phyloP scores from a whole-genome alignment of 2,113 vertebrate genomes.

The Tachuris rubrigastra region DNA sequence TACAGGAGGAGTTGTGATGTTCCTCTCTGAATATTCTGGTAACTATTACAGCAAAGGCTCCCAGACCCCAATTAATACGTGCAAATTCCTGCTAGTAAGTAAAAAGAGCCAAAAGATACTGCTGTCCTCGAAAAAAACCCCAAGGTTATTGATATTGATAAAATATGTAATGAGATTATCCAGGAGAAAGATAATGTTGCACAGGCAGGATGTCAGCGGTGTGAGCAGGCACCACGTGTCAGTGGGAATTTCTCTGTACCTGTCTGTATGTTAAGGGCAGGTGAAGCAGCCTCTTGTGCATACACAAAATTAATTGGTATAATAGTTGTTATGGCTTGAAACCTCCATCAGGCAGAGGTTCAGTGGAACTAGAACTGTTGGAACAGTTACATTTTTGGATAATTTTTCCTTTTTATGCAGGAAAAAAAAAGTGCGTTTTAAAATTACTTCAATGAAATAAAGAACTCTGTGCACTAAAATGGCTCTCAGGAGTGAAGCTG shows the following conservation, averaged over 20 bases:
- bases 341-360: background rate
- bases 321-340: background rate
- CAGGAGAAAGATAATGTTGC: background rate
- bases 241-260: too few relatives aligned
- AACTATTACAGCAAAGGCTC: background rate
- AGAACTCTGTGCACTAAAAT: background rate
- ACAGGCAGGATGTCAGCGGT: background rate
- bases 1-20: background rate
- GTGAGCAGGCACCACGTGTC: background rate
- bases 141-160: constrained; percentile 9
- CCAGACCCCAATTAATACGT: constrained; percentile 11
- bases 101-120: constrained; percentile 40
- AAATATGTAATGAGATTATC: background rate
- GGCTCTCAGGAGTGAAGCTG: background rate
- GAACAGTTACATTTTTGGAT: background rate
- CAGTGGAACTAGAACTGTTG: background rate
- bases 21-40: background rate
- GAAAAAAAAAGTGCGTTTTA: background rate
- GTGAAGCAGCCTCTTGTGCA: background rate
- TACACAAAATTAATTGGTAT: background rate
- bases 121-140: background rate
- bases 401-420: background rate
- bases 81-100: background rate
- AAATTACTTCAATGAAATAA: background rate
- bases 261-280: background rate